Conservation (phyloP, 2,113 vertebrate species). For the Brevimyrus niger region DNA sequence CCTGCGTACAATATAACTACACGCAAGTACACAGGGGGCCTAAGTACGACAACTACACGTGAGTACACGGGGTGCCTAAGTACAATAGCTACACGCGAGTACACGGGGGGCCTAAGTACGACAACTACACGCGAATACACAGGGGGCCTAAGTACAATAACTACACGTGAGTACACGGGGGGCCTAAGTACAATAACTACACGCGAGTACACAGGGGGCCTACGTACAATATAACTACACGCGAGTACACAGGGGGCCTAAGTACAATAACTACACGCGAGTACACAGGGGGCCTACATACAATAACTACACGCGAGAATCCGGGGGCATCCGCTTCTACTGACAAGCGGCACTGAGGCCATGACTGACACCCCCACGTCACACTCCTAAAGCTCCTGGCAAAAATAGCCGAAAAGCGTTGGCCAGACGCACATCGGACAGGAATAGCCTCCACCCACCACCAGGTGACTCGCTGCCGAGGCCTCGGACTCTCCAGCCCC, state of each 20-base stretch:
- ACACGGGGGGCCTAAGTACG: background rate
- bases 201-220: background rate
- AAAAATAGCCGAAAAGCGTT: constrained; percentile 64
- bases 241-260: background rate
- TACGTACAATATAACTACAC: background rate
- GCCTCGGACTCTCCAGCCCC: background rate
- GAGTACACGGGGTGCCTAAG: background rate
- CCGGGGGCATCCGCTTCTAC: background rate
- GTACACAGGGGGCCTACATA: no score
- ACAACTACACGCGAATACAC: background rate
- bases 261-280: background rate
- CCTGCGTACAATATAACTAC: background rate
- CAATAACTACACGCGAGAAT: no score
- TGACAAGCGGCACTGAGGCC: constrained; percentile 42
- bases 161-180: background rate
- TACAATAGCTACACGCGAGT: background rate
- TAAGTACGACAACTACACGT: background rate
- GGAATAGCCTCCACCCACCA: background rate
- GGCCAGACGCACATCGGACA: constrained; percentile 41
- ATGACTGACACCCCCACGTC: constrained; percentile 48
- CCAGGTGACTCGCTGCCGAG: background rate
- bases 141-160: background rate
- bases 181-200: background rate
- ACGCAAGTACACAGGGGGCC: background rate
- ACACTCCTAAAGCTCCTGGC: constrained; percentile 48